These are phyloP conservation scores for Gerris lacustris DNA, from an alignment of 2,888 invertebrate genomes.

Conservation along the genomic window DNA sequence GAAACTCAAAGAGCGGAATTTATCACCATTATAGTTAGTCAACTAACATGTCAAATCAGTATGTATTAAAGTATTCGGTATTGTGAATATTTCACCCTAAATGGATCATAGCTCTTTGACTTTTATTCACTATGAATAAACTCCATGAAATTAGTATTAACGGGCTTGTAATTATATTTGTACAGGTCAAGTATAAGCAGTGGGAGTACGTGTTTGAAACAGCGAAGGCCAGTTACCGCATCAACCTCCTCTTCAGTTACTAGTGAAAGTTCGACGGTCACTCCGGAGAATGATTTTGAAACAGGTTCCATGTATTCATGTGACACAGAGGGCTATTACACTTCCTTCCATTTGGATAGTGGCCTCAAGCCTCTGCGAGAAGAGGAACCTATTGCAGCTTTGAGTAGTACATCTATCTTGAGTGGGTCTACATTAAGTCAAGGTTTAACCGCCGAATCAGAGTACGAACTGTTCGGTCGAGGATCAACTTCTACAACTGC, in stretches of 20 bases:
- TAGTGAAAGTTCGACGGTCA: slow-evolving; percentile 72
- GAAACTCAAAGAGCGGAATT: too few relatives aligned
- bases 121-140: too few relatives aligned
- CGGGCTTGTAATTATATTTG: too few relatives aligned
- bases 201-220: slow-evolving; percentile 38
- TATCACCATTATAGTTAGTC: too few relatives aligned
- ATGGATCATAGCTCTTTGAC: too few relatives aligned
- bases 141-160: too few relatives aligned
- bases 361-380: slow-evolving; percentile 77
- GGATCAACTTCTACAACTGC: slow-evolving; percentile 76
- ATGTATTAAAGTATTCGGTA: too few relatives aligned
- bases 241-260: slow-evolving; percentile 73
- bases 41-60: too few relatives aligned
- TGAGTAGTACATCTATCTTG: slow-evolving; percentile 57
- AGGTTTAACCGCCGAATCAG: slow-evolving; percentile 67
- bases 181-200: slow-evolving; percentile 39
- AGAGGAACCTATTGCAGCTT: slow-evolving; percentile 50
- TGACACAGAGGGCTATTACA: slow-evolving; percentile 95
- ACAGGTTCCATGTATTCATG: slow-evolving; percentile 74
- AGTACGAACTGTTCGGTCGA: slow-evolving; percentile 82
- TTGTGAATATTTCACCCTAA: too few relatives aligned
- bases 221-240: slow-evolving; percentile 37
- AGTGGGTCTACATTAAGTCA: slow-evolving; percentile 45
- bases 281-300: slow-evolving; percentile 67
- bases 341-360: slow-evolving; percentile 93